Percentiles rank a stretch among this genome's conserved stretches.
Conservation (phyloP, 2,888 invertebrate species). For the Heteromyza rotundicornis region DNA sequence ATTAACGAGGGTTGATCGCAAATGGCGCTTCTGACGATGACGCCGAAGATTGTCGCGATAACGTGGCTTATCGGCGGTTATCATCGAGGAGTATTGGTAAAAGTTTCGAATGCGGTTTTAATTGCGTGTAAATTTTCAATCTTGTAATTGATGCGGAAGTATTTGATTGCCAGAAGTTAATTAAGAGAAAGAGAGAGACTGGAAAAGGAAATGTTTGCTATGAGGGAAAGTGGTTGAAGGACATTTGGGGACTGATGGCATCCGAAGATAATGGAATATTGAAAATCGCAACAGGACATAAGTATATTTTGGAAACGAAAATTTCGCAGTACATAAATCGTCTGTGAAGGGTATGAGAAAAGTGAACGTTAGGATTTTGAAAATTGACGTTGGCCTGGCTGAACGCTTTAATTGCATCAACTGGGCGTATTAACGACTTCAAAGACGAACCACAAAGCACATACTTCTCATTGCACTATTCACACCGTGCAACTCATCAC, state of each 20-base stretch:
- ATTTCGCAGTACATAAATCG: slow-evolving; percentile 20
- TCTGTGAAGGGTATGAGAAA: slow-evolving; percentile 13
- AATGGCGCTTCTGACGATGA: not conserved
- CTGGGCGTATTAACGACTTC: not conserved
- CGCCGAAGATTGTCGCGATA: no score
- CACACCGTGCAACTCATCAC: slow-evolving; percentile 23
- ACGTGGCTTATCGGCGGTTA: slow-evolving; percentile 16
- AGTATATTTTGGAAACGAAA: slow-evolving; percentile 21
- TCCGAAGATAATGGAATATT: slow-evolving; percentile 31
- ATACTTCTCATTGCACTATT: no score
- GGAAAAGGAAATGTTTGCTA: no score
- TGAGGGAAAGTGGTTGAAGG: no score
- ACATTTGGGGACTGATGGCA: slow-evolving; percentile 38
- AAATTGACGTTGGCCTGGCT: no score
- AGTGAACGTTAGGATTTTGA: no score
- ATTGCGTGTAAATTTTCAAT: slow-evolving; percentile 44
- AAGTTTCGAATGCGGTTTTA: slow-evolving; percentile 52
- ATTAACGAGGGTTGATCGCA: not conserved
- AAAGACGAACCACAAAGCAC: not conserved
- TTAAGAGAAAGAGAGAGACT: no score
- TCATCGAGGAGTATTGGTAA: slow-evolving; percentile 19
- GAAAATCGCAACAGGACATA: slow-evolving; percentile 19
- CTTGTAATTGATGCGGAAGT: not conserved
- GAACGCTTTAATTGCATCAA: no score
- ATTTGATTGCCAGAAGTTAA: slow-evolving; percentile 36